A percentile compares a stretch with the other conserved stretches of the same genome.
Conservation (phyloP, 2,888 invertebrate genomes). For the Apodemia duryi region DNA sequence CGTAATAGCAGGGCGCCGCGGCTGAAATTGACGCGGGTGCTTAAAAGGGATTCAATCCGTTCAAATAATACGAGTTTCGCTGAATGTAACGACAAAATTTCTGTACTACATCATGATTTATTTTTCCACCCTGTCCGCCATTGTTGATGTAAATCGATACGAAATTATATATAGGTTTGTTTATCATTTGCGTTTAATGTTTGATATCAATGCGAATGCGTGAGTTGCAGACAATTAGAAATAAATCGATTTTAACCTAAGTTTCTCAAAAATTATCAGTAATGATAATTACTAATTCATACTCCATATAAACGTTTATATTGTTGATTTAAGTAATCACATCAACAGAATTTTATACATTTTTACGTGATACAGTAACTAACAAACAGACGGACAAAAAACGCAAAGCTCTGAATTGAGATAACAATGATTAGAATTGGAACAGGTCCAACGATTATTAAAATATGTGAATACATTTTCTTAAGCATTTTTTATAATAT, state of each 20-base stretch:
- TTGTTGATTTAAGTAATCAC: too few species aligned
- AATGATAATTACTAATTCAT: too few species aligned
- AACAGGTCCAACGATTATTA: too few species aligned
- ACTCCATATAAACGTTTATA: too few species aligned
- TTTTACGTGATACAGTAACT: too few species aligned
- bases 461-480: not conserved
- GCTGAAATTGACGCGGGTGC: conserved; percentile 54
- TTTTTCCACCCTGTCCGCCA: conserved; percentile 40
- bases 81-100: conserved; percentile 53
- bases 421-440: too few species aligned
- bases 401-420: too few species aligned
- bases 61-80: conserved; percentile 55
- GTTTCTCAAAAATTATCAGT: too few species aligned
- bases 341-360: too few species aligned
- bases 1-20: conserved; percentile 39
- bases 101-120: conserved; percentile 43
- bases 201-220: conserved; percentile 4
- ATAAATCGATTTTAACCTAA: too few species aligned
- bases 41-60: conserved; percentile 63
- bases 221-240: not conserved
- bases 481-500: not conserved
- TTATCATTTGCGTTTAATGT: conserved; percentile 14
- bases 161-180: conserved; percentile 13
- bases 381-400: too few species aligned
- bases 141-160: conserved; percentile 29